Conservation (phyloP, 1,140 invertebrate genomes). For the Plectrocnemia conspersa region DNA sequence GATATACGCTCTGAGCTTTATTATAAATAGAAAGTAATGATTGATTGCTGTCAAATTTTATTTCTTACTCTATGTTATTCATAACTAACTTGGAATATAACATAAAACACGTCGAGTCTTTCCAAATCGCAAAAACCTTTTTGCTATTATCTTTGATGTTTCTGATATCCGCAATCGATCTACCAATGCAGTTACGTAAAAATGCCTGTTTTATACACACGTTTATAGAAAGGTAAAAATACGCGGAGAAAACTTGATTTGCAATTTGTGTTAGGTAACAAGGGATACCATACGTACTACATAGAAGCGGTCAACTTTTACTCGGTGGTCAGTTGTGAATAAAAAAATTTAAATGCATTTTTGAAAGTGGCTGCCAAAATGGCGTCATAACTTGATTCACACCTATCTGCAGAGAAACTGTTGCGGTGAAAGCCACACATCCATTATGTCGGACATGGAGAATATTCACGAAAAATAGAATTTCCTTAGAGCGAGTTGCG, state of each 20-base stretch:
- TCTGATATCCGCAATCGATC: no score
- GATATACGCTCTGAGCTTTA: no score
- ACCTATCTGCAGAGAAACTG: slow-evolving; percentile 10
- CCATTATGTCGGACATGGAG: background rate
- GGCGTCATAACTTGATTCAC: slow-evolving; percentile 4
- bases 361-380: slow-evolving; percentile 10
- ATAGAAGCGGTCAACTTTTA: slow-evolving; percentile 6
- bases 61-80: no score
- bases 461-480: slow-evolving; percentile 6
- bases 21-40: no score
- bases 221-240: slow-evolving; percentile 2
- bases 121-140: no score
- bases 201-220: no score
- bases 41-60: no score
- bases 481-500: no score
- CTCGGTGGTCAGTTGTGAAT: background rate
- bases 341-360: slow-evolving; percentile 9
- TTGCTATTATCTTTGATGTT: no score
- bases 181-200: no score
- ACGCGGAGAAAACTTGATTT: slow-evolving; percentile 4
- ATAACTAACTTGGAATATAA: no score
- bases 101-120: no score
- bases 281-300: background rate
- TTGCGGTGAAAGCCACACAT: background rate
- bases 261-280: slow-evolving; percentile 4